These are phyloP conservation scores for Drosophila austrosaltans DNA, from an alignment of 2,888 invertebrate species.

Conservation along the genomic window DNA sequence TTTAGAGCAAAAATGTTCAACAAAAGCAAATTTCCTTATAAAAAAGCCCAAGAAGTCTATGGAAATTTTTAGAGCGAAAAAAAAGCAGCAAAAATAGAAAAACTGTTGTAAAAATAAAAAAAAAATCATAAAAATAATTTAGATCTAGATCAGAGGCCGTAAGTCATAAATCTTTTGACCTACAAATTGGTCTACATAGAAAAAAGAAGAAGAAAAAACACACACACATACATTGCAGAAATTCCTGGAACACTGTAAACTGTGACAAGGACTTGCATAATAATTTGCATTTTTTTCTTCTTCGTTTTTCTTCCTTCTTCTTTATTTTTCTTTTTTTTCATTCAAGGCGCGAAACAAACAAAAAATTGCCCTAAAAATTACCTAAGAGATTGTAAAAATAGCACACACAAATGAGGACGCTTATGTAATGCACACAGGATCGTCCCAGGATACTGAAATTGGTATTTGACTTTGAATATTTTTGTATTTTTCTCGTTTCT, in stretches of 20 bases:
- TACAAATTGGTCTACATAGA: slow-evolving; percentile 50
- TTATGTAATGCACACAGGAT: slow-evolving; percentile 46
- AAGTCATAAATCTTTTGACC: slow-evolving; percentile 62
- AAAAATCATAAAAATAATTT: slow-evolving; percentile 66
- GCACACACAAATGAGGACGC: slow-evolving; percentile 43
- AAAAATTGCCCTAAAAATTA: slow-evolving; percentile 74
- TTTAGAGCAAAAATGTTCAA: slow-evolving; percentile 21
- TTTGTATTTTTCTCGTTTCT: slow-evolving; percentile 36
- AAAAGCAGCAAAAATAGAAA: not conserved
- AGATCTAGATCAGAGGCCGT: slow-evolving; percentile 63
- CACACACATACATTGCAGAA: slow-evolving; percentile 19
- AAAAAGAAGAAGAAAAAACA: slow-evolving; percentile 26
- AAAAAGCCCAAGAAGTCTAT: slow-evolving; percentile 12
- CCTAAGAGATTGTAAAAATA: slow-evolving; percentile 64
- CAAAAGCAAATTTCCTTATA: slow-evolving; percentile 11
- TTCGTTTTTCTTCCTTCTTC: not conserved
- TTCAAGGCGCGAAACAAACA: slow-evolving; percentile 48
- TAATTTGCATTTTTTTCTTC: slow-evolving; percentile 67
- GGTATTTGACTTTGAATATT: not conserved
- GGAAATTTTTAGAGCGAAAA: slow-evolving; percentile 37
- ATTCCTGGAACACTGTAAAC: slow-evolving; percentile 40
- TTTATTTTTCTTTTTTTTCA: slow-evolving; percentile 38
- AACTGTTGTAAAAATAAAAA: slow-evolving; percentile 66
- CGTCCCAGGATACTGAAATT: slow-evolving; percentile 29
- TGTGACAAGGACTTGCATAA: slow-evolving; percentile 57